Percentiles rank a stretch among this genome's conserved stretches.
Conservation (phyloP, 1,140 invertebrate species). For the Hormaphis cornu region DNA sequence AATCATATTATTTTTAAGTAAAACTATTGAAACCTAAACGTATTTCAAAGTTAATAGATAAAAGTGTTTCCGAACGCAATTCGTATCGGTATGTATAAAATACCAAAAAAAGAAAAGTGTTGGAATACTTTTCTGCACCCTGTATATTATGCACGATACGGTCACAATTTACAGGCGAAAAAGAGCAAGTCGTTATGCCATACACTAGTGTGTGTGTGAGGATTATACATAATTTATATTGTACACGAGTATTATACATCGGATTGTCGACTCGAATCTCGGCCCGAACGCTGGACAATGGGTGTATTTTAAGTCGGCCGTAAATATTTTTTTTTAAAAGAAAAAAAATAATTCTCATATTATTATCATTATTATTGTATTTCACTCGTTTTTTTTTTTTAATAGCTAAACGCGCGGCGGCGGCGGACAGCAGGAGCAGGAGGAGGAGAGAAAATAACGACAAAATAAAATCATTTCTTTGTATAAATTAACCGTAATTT, state of each 20-base stretch:
- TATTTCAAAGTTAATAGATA: too few relatives aligned
- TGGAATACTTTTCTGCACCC: too few relatives aligned
- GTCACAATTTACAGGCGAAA: constrained; percentile 8
- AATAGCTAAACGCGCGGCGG: background rate
- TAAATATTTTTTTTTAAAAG: constrained; percentile 20
- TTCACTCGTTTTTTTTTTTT: constrained; percentile 26
- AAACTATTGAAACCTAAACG: too few relatives aligned
- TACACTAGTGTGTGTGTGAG: background rate
- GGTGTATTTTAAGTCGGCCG: constrained; percentile 11
- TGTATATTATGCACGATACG: too few relatives aligned
- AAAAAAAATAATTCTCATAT: constrained; percentile 1
- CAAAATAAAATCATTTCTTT: constrained; percentile 26
- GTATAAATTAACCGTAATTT: constrained; percentile 33
- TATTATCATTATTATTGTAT: constrained; percentile 6
- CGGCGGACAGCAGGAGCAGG: too few relatives aligned
- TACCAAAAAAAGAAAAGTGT: too few relatives aligned
- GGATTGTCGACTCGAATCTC: constrained; percentile 28
- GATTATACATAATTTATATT: too few relatives aligned
- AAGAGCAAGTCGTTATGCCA: background rate
- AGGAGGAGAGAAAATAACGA: background rate
- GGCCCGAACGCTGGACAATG: constrained; percentile 5
- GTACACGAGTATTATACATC: background rate
- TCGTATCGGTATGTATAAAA: too few relatives aligned
- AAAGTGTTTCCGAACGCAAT: too few relatives aligned
- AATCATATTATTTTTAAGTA: too few relatives aligned